Percentiles rank a stretch among this genome's conserved stretches.
Evolutionary conservation across 2,797 vertebrate species (phyloP).

Genomic region (Chromobotia macracanthus): DNA sequence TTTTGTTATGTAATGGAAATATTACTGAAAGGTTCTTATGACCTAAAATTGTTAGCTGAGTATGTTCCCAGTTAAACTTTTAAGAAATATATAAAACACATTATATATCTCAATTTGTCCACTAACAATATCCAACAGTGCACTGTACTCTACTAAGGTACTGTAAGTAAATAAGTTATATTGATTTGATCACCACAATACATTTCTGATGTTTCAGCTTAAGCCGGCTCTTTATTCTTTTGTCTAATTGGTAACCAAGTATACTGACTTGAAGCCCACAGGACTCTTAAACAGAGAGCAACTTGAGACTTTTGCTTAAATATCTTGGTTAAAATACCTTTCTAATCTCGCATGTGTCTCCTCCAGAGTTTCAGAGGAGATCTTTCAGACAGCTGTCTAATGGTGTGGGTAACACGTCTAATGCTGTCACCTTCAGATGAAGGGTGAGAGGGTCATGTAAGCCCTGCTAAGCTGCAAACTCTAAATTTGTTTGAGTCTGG

Average conservation of each 20-base stretch:
- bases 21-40: no score
- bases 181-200: no score
- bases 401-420: constrained; percentile 72
- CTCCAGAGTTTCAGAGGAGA: constrained; percentile 28
- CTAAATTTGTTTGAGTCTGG: constrained; percentile 73
- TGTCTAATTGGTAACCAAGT: no score
- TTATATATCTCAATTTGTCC: no score
- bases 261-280: not conserved
- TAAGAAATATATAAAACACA: not conserved
- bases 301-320: constrained; percentile 13
- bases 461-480: constrained; percentile 69
- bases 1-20: no score
- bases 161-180: no score
- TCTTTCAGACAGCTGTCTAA: constrained; percentile 69
- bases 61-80: not conserved
- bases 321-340: not conserved
- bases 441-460: constrained; percentile 68
- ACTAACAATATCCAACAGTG: no score
- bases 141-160: no score
- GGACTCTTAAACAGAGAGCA: constrained; percentile 36
- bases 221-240: no score
- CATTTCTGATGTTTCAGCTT: no score
- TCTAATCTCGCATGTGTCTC: constrained; percentile 20
- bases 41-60: no score
- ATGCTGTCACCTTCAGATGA: constrained; percentile 71